These are phyloP conservation scores for Colletes collaris DNA, from an alignment of 2,888 invertebrate genomes.

Conservation along the genomic window DNA sequence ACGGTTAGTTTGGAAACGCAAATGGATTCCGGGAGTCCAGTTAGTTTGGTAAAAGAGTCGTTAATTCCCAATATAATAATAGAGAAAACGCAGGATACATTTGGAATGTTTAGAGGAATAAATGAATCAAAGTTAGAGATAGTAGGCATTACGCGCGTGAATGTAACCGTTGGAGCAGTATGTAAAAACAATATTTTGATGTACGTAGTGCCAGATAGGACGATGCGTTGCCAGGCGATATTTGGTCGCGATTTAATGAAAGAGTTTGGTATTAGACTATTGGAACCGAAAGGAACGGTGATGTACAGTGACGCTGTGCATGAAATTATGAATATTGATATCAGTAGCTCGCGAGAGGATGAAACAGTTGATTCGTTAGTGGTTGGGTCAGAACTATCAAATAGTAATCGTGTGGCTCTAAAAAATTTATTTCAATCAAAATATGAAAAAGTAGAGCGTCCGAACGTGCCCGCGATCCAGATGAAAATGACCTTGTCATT, in stretches of 20 bases:
- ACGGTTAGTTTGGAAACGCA: background rate
- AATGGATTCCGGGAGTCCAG: conserved; percentile 3
- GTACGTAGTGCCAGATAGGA: background rate
- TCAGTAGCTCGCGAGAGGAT: too few species aligned
- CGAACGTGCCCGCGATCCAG: too few species aligned
- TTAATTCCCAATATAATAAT: background rate
- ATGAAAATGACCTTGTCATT: background rate
- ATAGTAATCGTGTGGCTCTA: too few species aligned
- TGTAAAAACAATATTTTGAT: background rate
- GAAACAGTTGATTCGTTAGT: too few species aligned
- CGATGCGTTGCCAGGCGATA: background rate
- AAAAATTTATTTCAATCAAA: too few species aligned
- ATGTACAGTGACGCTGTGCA: too few species aligned
- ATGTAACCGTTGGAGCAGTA: background rate
- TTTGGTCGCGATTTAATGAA: background rate
- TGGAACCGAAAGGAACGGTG: too few species aligned
- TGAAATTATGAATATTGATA: too few species aligned
- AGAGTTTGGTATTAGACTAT: too few species aligned
- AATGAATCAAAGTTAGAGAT: background rate
- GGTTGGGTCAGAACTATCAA: too few species aligned
- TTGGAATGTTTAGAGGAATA: background rate
- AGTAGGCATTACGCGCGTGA: background rate
- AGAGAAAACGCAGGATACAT: background rate
- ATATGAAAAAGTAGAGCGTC: too few species aligned
- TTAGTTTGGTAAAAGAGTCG: background rate